A percentile compares a stretch with the other conserved stretches of the same genome.
phyloP scores from a whole-genome alignment of 2,888 invertebrate genomes.

The Sminthurides aquaticus region DNA sequence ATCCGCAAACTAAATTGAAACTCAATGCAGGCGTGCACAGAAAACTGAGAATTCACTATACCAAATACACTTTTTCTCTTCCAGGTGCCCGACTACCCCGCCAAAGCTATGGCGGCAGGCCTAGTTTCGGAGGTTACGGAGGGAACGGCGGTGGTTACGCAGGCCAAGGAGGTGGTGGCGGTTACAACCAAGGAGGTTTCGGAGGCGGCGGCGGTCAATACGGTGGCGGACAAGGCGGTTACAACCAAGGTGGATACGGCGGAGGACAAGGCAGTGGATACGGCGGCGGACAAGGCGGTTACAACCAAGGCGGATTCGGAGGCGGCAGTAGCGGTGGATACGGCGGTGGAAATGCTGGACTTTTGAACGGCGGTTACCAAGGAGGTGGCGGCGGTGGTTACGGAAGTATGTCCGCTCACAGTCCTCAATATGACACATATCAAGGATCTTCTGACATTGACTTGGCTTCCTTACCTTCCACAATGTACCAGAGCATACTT shows the following conservation, averaged over 20 bases:
- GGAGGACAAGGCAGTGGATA: background rate
- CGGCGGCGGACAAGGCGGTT: background rate
- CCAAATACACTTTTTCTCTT: no score
- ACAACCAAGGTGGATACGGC: background rate
- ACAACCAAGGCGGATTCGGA: background rate
- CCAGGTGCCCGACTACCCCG: no score
- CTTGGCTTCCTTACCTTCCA: conserved; percentile 1
- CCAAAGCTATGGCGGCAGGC: no score
- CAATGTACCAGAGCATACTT: conserved; percentile 6
- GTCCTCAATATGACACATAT: conserved; percentile 16
- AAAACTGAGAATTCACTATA: no score
- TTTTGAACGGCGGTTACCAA: background rate
- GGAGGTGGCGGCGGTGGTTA: conserved; percentile 11
- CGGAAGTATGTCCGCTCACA: conserved; percentile 9
- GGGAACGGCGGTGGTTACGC: conserved; percentile 5
- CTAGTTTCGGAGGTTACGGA: background rate
- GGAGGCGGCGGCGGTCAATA: conserved; percentile 13
- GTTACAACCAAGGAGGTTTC: conserved; percentile 9
- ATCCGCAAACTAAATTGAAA: no score
- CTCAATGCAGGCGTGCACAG: no score
- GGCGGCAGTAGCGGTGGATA: background rate
- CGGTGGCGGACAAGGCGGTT: background rate
- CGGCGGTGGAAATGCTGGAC: background rate
- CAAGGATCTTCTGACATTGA: conserved; percentile 8
- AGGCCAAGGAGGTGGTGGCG: conserved; percentile 1